Base-by-base conservation (phyloP, 1,140 invertebrate genomes). In the Physella acuta region DNA sequence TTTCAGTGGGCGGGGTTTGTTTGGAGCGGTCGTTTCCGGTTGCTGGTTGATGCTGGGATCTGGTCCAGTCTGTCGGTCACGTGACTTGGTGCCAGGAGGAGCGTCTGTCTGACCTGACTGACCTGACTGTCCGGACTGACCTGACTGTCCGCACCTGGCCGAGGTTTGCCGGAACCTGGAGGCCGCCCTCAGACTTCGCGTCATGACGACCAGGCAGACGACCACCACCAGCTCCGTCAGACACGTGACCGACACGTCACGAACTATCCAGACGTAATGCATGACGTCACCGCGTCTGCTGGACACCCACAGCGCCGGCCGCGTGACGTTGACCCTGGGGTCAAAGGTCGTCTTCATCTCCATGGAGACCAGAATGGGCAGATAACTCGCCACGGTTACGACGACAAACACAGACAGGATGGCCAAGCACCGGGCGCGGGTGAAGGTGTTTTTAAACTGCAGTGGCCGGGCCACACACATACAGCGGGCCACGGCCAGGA, bases 401-500 rank as follows among this genome's bases (percentile, higher is more conserved):
- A 33, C 1, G 5, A 34, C 2, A 31, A 58, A 58, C 2, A 3
- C 5, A 34, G 20, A 1, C 8, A 58, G 17, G 8, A 8, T 3
- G 2, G 14, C 8, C 26, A 58, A 2, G n/a, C 14, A 58, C 20
- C 28, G 4, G 3, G 1, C n/a, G 16, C 2, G 11, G 31, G 30
- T 58, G 56, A 58, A 58, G 3, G 14, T 34, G 16, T 58, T 33
- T 17, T 34, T 58, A 34, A 58, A 58, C 24, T 53, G 49, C 17
- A 65, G 17, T 3, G 62, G 62, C 26, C 17, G 51, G 17, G 26
- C 62, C 2, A 65, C 62, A 65, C 62, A 65, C 62, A 65, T 52
- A 33, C 62, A 65, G 1, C 62, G 39, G 17, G 62, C 56, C 2
- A 58, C 30, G 24, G 56, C 56, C 31, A 58, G 30, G 24, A 3